Base-by-base conservation (phyloP, 2,113 vertebrate species). In the Setophaga coronata region DNA sequence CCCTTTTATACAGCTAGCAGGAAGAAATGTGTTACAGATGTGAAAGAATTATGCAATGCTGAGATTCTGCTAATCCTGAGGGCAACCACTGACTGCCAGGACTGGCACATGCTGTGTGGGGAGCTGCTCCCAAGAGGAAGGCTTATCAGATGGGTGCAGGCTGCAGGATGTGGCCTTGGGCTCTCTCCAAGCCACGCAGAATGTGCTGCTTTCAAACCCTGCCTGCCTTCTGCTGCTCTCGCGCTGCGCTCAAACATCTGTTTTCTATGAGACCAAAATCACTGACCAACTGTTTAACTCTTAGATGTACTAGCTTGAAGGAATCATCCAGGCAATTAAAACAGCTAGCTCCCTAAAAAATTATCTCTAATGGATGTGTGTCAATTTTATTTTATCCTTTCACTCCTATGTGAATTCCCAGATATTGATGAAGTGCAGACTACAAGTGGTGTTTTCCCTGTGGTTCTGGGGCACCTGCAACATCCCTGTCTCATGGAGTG, bases 161-260 rank as follows among this genome's bases (percentile, higher is more conserved):
- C 58, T 95, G 66, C 57, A 89, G 72, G 50, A 84, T 47, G 48
- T 34, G 74, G 38, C 34, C 64, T 47, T 11, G 21, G 62, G 81
- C 83, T 96, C 76, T 89, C 96, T 93, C 82, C 93, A 96, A 97
- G 70, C 90, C 93, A 74, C 4, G 15, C 72, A 83, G 57, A 51
- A 86, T 18, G 31, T 61, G 26, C 71, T 87, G 81, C 79, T 85
- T 93, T 82, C 92, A 76, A 94, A 71, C 17, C 8, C 16, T 53
- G 70, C 20, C 77, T 85, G 60, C n/a, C 38, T 86, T 85, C 50
- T 12, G n/a, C 78, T 66, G 82, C 87, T 88, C 86, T 94, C 3
- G 23, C 10, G 9, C 85, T 29, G 61, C 69, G 66, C 62, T 50
- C 82, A 93, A 97, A 96, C 93, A 97, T 91, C 94, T 96, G 91